These are phyloP conservation scores for Leptura quadrifasciata DNA, from an alignment of 2,888 invertebrate species.

Conservation along the genomic window DNA sequence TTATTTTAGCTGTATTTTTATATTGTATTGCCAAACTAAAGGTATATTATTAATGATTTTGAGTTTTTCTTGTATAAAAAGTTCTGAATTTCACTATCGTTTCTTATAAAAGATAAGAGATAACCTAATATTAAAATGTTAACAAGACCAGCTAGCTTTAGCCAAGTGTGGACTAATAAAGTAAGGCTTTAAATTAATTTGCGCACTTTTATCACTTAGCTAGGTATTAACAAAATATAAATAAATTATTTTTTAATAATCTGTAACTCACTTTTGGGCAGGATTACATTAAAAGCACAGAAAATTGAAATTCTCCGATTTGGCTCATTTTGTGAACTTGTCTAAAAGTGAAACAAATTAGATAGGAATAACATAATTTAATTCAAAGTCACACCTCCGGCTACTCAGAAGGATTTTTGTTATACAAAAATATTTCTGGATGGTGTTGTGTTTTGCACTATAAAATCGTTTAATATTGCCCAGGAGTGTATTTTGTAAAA, in stretches of 20 bases:
- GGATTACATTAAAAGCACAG: slow-evolving; percentile 2
- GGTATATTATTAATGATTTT: slow-evolving; percentile 48
- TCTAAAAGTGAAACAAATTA: slow-evolving; percentile 26
- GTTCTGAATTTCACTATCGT: slow-evolving; percentile 38
- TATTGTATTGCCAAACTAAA: slow-evolving; percentile 53
- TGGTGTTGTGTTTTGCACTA: slow-evolving; percentile 5
- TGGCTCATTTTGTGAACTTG: slow-evolving; percentile 24
- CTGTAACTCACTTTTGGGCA: slow-evolving; percentile 42
- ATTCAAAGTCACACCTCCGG: slow-evolving; percentile 5
- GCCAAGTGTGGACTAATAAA: slow-evolving; percentile 64
- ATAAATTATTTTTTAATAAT: slow-evolving; percentile 49
- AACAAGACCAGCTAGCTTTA: slow-evolving; percentile 71
- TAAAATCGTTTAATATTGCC: slow-evolving; percentile 29
- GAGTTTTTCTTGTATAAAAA: slow-evolving; percentile 26
- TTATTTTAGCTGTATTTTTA: slow-evolving; percentile 52
- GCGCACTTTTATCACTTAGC: slow-evolving; percentile 60
- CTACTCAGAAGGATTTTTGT: slow-evolving; percentile 1
- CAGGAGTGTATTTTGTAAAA: slow-evolving; percentile 45
- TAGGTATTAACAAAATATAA: slow-evolving; percentile 57
- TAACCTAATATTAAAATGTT: slow-evolving; percentile 52
- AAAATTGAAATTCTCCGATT: neutral
- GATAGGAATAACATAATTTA: slow-evolving; percentile 34
- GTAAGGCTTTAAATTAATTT: slow-evolving; percentile 58
- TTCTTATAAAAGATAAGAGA: slow-evolving; percentile 47
- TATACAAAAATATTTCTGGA: neutral